Conservation (phyloP, 2,888 invertebrate genomes). For the Fragum sueziense region DNA sequence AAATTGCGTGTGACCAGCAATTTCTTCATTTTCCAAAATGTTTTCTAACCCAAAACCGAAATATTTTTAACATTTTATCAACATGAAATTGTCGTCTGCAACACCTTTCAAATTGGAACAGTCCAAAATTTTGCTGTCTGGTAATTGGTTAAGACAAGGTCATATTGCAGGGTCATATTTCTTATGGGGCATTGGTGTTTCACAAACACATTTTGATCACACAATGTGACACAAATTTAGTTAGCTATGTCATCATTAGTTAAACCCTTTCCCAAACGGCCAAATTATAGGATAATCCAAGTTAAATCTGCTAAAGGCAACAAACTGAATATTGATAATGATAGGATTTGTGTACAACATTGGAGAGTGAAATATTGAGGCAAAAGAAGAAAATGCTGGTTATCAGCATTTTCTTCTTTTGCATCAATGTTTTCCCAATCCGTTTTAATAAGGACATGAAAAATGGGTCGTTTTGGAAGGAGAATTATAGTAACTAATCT, state of each 20-base stretch:
- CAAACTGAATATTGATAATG: neutral
- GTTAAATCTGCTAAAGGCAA: neutral
- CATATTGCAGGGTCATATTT: neutral
- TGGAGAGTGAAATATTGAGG: neutral
- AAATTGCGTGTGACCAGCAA: neutral
- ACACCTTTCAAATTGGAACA: too few species aligned
- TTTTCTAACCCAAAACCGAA: neutral
- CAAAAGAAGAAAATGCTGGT: conserved; percentile 8
- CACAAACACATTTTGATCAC: neutral
- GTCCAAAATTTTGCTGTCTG: neutral
- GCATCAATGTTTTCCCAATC: neutral
- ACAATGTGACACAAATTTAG: neutral
- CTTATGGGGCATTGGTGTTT: neutral
- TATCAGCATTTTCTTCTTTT: neutral
- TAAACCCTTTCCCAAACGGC: neutral
- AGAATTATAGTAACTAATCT: neutral
- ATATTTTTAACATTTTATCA: neutral
- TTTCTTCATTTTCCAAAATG: neutral
- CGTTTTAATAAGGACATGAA: neutral
- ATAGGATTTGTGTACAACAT: neutral
- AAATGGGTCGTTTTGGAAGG: neutral
- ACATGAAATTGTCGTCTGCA: too few species aligned
- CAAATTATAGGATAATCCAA: neutral
- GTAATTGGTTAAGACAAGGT: neutral
- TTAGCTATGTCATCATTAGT: neutral